A percentile compares a stretch with the other conserved stretches of the same genome.
Evolutionary conservation across 2,113 vertebrate species (phyloP).

Genomic region (Eulacestoma nigropectus): DNA sequence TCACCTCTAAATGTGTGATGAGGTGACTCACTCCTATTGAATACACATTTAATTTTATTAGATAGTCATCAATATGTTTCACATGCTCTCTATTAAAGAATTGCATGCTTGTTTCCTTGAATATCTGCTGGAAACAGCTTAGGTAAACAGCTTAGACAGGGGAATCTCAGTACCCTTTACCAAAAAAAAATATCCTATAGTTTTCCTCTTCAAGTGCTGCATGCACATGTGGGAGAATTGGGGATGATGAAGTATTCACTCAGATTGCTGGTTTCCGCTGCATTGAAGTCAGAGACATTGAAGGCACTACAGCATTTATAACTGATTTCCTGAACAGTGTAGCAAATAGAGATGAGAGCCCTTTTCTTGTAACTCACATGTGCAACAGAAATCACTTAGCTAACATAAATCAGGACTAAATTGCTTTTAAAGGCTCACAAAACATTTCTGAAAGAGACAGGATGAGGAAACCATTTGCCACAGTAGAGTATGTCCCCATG

Average conservation of each 20-base stretch:
- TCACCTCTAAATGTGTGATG: neutral
- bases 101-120: neutral
- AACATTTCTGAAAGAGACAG: conserved; percentile 46
- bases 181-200: neutral
- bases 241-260: conserved; percentile 35
- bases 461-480: conserved; percentile 44
- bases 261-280: conserved; percentile 32
- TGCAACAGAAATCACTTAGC: conserved; percentile 48
- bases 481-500: neutral
- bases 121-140: neutral
- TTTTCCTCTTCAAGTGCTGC: neutral
- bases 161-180: neutral
- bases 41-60: neutral
- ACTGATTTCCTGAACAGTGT: conserved; percentile 44
- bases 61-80: neutral
- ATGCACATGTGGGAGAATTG: neutral
- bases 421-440: conserved; percentile 55
- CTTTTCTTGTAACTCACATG: conserved; percentile 55
- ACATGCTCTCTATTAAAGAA: neutral
- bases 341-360: conserved; percentile 44
- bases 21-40: neutral
- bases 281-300: conserved; percentile 18
- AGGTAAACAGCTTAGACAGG: neutral
- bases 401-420: conserved; percentile 52
- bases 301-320: conserved; percentile 37